A percentile compares a stretch with the other conserved stretches of the same genome.
phyloP scores from a whole-genome alignment of 2,888 invertebrate species.

The Griposia aprilina region DNA sequence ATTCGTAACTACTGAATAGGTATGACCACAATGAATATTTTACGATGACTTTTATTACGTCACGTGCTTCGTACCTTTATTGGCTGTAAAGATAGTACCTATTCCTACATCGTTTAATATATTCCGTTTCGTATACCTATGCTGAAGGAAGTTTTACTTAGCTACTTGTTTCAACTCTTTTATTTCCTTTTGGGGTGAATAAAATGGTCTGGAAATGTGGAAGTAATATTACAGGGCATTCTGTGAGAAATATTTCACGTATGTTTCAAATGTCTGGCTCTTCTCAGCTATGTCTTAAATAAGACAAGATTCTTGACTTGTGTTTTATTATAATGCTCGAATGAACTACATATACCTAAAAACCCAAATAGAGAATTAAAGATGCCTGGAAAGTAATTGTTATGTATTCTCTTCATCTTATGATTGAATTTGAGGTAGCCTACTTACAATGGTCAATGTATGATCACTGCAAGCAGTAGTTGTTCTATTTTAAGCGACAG shows the following conservation, averaged over 20 bases:
- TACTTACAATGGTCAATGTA: neutral
- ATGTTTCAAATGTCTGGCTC: conserved; percentile 19
- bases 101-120: conserved; percentile 27
- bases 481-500: neutral
- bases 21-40: conserved; percentile 63
- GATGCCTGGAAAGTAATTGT: neutral
- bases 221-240: conserved; percentile 21
- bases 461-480: neutral
- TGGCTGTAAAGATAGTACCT: conserved; percentile 50
- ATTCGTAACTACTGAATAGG: conserved; percentile 49
- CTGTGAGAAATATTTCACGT: conserved; percentile 21
- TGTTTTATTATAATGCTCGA: neutral
- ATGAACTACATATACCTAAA: neutral
- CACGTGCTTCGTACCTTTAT: conserved; percentile 54
- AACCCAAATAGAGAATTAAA: neutral
- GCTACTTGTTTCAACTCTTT: conserved; percentile 35
- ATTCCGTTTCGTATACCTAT: conserved; percentile 28
- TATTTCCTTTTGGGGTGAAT: conserved; percentile 39
- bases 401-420: neutral
- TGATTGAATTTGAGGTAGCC: neutral
- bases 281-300: neutral
- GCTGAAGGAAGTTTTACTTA: conserved; percentile 37
- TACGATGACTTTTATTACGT: conserved; percentile 58
- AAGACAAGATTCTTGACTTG: neutral
- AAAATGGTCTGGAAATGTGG: conserved; percentile 25